Conservation (phyloP, 2,113 vertebrate species). For the Callorhinus ursinus region DNA sequence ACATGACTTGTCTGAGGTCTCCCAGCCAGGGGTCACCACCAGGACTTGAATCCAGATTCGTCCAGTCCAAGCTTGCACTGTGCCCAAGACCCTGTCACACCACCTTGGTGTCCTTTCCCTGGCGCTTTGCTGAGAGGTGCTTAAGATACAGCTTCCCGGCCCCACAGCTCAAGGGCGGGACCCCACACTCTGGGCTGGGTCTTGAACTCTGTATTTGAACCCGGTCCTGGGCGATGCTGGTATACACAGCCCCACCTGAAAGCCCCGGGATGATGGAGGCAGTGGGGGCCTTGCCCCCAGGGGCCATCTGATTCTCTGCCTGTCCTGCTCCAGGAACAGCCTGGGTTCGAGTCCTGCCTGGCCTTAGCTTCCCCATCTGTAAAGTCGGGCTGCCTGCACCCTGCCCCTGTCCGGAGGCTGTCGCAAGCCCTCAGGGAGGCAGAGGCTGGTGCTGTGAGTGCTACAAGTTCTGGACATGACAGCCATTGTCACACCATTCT, state of each 20-base stretch:
- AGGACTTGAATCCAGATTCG: background rate
- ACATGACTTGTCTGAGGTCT: background rate
- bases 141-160: background rate
- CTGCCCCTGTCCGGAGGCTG: background rate
- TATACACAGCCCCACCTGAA: background rate
- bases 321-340: background rate
- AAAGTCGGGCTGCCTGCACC: background rate
- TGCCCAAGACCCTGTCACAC: background rate
- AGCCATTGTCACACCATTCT: background rate
- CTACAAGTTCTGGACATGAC: accelerated
- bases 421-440: accelerated
- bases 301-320: background rate
- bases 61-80: background rate
- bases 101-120: background rate
- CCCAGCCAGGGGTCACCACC: background rate
- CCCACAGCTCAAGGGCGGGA: background rate
- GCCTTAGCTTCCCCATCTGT: background rate
- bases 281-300: accelerated
- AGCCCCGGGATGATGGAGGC: background rate
- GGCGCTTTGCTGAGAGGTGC: background rate
- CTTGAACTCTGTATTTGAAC: background rate
- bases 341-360: background rate
- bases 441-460: background rate
- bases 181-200: background rate
- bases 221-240: background rate